phyloP scores from a whole-genome alignment of 2,113 vertebrate species.

The Brienomyrus longianalis region DNA sequence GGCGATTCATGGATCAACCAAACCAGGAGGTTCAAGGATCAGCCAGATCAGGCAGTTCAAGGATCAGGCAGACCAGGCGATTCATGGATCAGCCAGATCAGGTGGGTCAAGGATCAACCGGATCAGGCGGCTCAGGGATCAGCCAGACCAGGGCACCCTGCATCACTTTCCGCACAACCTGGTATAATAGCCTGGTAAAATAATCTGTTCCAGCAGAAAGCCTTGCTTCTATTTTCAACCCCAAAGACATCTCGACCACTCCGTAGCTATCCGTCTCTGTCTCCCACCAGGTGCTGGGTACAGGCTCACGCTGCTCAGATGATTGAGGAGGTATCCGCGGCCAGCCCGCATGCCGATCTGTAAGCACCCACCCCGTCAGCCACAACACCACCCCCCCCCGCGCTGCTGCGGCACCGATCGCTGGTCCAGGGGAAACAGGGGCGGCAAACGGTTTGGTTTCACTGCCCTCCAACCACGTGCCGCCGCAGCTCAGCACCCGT shows the following conservation, averaged over 20 bases:
- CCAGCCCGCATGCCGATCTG: neutral
- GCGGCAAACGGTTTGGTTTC: conserved; percentile 10
- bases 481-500: conserved; percentile 18
- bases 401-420: neutral
- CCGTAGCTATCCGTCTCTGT: neutral
- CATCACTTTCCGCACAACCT: neutral
- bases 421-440: conserved; percentile 16
- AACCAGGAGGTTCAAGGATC: neutral
- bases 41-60: neutral
- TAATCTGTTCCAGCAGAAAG: neutral
- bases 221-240: conserved; percentile 9
- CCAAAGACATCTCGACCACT: conserved; percentile 1
- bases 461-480: neutral
- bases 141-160: neutral
- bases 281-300: conserved; percentile 16
- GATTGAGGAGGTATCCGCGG: conserved; percentile 7
- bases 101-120: neutral
- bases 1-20: neutral
- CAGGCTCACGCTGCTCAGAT: conserved; percentile 8
- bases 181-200: neutral
- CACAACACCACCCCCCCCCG: conserved; percentile 10
- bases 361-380: neutral
- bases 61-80: neutral
- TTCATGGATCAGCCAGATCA: neutral
- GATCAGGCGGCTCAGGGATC: neutral